Conservation (phyloP, 2,888 invertebrate genomes). For the Tortrix viridana region DNA sequence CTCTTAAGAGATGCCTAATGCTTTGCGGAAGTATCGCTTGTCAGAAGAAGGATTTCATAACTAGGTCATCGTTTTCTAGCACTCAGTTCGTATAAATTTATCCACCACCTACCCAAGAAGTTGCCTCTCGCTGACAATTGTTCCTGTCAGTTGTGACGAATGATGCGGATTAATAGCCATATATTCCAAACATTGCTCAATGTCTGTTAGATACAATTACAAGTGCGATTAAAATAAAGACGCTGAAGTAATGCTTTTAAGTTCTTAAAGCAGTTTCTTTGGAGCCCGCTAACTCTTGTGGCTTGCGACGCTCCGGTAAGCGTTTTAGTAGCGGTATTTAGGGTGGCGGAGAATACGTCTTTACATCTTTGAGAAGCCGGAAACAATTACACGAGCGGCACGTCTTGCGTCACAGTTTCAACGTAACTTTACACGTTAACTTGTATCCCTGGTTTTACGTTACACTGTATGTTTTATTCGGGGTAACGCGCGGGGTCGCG, state of each 20-base stretch:
- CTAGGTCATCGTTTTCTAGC: no score
- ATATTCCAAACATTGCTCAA: not conserved
- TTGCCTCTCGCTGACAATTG: no score
- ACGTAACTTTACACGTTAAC: constrained; percentile 27
- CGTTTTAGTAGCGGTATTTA: constrained; percentile 35
- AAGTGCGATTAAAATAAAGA: not conserved
- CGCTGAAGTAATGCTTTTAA: not conserved
- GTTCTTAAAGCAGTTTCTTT: not conserved
- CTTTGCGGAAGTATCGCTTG: no score
- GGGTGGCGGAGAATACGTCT: constrained; percentile 26
- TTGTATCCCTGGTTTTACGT: constrained; percentile 8
- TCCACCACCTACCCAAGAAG: no score
- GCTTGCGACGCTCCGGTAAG: constrained; percentile 10
- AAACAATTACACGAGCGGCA: constrained; percentile 30
- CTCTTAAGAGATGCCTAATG: no score
- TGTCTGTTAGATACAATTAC: not conserved
- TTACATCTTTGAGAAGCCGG: constrained; percentile 30
- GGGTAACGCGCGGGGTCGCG: constrained; percentile 1
- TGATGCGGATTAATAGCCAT: no score
- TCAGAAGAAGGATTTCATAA: no score
- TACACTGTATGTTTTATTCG: not conserved
- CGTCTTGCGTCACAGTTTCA: constrained; percentile 5
- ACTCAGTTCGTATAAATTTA: no score
- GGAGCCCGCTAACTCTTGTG: not conserved
- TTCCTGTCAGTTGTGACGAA: no score